Base-by-base conservation (phyloP, 2,888 invertebrate species). In the Tricholauxania praeusta region DNA sequence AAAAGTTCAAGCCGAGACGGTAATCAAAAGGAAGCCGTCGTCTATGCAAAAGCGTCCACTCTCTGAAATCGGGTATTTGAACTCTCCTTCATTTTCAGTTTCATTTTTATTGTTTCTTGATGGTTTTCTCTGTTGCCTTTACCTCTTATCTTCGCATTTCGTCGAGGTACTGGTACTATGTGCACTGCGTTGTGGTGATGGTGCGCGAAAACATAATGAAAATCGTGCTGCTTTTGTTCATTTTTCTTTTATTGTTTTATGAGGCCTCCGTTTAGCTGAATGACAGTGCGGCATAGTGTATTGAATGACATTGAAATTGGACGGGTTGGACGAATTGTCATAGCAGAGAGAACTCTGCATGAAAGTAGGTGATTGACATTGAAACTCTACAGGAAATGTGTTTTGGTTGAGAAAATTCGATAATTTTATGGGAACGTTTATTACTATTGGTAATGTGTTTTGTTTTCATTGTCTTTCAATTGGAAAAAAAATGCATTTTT, bases 21-120 rank as follows among this genome's bases (percentile, higher is more conserved):
- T 32, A 60, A 60, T 12, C 28, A 28, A 32, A 32, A 22, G 12
- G 12, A 55, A 55, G 22, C 19, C 17, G 22, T 12, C 15, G 51
- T 60, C 17, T 63, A 74, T 63, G 57, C 62, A 32, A 47, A 32
- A 39, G 66, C 66, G 53, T 14, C 55, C 15, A 55, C 8, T 6
- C 53, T 49, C 49, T 71, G 22, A 71, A 32, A 15, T 32, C 28
- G 19, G 64, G 62, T 55, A 71, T 53, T 65, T 71, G 67, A 74
- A 71, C 71, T 71, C 71, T 73, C 71, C 19, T 59, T 39, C 10
- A 2, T 60, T 68, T 39, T 39, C 39, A 10, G 10, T 39, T 39
- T 68, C 66, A 71, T 72, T 75, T 78, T 83, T 79, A 82, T 80
- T 78, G 77, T 73, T 82, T 78, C 79, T 79, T 78, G 78, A 79